A percentile compares a stretch with the other conserved stretches of the same genome.
phyloP scores from a whole-genome alignment of 2,797 vertebrate genomes.

The Somateria mollissima region DNA sequence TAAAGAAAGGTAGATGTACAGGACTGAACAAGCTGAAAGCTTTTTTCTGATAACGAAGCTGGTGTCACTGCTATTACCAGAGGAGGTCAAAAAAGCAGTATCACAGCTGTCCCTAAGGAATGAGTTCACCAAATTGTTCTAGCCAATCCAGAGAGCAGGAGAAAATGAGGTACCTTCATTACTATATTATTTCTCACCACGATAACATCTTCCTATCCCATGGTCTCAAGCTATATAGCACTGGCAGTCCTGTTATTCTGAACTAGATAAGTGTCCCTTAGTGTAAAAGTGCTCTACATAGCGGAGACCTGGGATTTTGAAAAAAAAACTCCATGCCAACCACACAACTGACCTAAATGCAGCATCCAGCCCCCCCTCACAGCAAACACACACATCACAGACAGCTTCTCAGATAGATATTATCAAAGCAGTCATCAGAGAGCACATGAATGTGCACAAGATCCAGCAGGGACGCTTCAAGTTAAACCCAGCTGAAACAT shows the following conservation, averaged over 20 bases:
- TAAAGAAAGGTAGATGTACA: background rate
- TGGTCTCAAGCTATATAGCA: background rate
- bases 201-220: conserved; percentile 25
- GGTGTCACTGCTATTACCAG: background rate
- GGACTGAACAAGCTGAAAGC: background rate
- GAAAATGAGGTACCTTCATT: conserved; percentile 11
- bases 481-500: background rate
- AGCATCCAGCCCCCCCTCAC: background rate
- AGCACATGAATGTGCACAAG: background rate
- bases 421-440: background rate
- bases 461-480: background rate
- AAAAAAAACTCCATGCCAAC: background rate
- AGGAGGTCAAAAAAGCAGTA: background rate
- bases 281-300: background rate
- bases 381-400: background rate
- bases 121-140: background rate
- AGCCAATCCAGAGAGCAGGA: background rate
- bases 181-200: background rate
- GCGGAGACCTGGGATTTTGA: background rate
- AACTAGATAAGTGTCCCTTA: background rate
- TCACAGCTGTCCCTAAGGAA: background rate
- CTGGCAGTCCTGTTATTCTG: background rate
- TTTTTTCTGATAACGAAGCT: background rate
- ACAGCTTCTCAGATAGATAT: background rate
- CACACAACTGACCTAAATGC: background rate